Base-by-base conservation (phyloP, 1,140 invertebrate species). In the Scaptomyza pallida region DNA sequence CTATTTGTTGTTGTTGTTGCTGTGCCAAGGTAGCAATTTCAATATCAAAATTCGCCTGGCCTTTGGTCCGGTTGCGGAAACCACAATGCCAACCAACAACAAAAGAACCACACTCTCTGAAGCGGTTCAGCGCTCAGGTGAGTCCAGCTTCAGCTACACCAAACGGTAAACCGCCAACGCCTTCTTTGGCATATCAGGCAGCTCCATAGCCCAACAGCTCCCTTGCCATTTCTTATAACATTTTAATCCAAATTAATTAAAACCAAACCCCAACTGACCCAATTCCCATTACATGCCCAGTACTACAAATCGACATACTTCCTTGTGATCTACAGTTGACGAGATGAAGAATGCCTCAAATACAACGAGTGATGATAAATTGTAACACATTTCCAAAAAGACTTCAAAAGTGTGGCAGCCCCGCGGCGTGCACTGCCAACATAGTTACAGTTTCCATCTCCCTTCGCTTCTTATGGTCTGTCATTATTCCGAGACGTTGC, bases 171-270 rank as follows among this genome's bases (percentile, higher is more conserved):
- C 69, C 77, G 79, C 80, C 80, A 85, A 85, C 80, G 80, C 80
- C 80, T 85, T 85, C 81, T 85, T 73, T 40, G 76, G 80, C 68
- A 70, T 85, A 85, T 85, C 80, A 71, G 69, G 45, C 65, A 56
- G 63, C 54, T 30, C 26, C 8, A 30, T 2, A 30, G 19, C 71
- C 59, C 19, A 37, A 37, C 13, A 37, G 62, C 67, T 83, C 54
- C 56, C 15, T 50, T 23, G 37, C 54, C 54, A 21, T 55, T 79
- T 55, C 8, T n/a, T 50, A 17, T 37, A 85, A 85, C 80, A 72
- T 85, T 85, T 85, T 85, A 85, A 85, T 85, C 75, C 68, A 78
- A 85, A 85, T 85, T 85, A 79, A 85, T 85, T 85, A 85, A 85
- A 83, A 85, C 51, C 54, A 75, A 44, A 68, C 50, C 72, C 60